Conservation (phyloP, 1,140 invertebrate species). For the Brachionus paranguensis region DNA sequence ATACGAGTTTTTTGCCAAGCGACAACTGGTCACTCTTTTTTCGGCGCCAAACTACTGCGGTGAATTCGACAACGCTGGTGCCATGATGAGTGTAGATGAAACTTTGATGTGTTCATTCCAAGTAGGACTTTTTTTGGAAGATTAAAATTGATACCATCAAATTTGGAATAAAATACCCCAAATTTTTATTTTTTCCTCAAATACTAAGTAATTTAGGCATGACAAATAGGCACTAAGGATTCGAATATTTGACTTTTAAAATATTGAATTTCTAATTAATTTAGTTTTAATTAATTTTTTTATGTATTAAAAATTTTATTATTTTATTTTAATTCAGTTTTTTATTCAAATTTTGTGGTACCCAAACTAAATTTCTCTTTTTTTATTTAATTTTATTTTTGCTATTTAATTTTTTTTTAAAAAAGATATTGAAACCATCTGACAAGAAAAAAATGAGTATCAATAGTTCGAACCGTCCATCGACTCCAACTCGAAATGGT, state of each 20-base stretch:
- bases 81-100: conserved; percentile 99
- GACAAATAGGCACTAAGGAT: no score
- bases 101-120: conserved; percentile 96
- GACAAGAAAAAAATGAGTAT: conserved; percentile 24
- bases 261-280: no score
- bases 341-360: background rate
- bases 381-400: background rate
- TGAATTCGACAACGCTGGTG: conserved; percentile 98
- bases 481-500: conserved; percentile 3
- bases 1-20: conserved; percentile 96
- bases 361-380: background rate
- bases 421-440: conserved; percentile 30
- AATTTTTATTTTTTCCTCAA: no score
- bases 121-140: conserved; percentile 44
- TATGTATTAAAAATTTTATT: background rate
- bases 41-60: conserved; percentile 94
- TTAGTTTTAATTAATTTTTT: no score
- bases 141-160: no score
- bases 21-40: conserved; percentile 93
- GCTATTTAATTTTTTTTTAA: background rate
- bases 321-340: background rate
- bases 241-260: no score
- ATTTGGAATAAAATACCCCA: no score
- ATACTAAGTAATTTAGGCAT: no score
- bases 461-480: conserved; percentile 5